These are phyloP conservation scores for Talpa occidentalis DNA, from an alignment of 2,113 vertebrate genomes.

Conservation along the genomic window DNA sequence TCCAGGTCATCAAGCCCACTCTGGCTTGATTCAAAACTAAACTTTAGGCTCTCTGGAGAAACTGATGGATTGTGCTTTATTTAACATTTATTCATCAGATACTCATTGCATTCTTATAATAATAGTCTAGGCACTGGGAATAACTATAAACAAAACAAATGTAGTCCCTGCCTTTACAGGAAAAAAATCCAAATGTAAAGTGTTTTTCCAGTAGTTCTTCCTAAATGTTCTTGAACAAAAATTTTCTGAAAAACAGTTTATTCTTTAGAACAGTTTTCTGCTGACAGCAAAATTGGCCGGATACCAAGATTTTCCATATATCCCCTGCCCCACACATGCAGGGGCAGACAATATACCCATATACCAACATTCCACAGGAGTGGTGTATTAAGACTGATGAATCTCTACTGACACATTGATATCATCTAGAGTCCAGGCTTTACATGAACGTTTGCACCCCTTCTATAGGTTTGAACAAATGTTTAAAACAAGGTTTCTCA, in stretches of 20 bases:
- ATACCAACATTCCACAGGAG: not conserved
- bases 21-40: not conserved
- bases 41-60: not conserved
- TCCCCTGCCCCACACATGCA: no score
- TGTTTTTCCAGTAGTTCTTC: slow-evolving; percentile 7
- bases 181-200: not conserved
- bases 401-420: not conserved
- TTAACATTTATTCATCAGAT: not conserved
- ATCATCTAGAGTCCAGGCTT: not conserved
- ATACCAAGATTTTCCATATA: not conserved
- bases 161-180: not conserved
- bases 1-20: not conserved
- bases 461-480: not conserved
- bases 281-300: not conserved
- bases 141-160: not conserved
- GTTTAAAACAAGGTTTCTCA: not conserved
- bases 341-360: not conserved
- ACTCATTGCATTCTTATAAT: not conserved
- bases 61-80: not conserved
- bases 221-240: not conserved
- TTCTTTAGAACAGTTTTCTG: not conserved
- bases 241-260: not conserved
- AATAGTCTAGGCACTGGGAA: not conserved
- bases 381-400: not conserved
- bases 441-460: not conserved